Evolutionary conservation across 2,113 vertebrate species (phyloP).

Genomic region (Actinemys pallida): DNA sequence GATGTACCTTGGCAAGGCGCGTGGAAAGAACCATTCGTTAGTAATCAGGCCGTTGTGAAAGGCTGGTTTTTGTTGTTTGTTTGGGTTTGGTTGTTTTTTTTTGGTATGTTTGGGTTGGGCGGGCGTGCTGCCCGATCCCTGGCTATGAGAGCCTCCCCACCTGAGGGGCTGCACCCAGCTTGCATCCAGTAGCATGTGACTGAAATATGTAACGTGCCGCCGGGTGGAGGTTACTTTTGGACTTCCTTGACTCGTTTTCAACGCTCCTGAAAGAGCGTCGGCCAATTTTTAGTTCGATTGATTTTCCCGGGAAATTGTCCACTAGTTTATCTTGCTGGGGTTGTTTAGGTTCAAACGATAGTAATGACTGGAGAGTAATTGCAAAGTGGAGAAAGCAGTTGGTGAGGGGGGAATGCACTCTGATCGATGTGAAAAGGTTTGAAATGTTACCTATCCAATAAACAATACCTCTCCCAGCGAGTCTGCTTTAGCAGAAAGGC

Average conservation of each 20-base stretch:
- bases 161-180: not conserved
- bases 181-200: fast-evolving
- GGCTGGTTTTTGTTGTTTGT: not conserved
- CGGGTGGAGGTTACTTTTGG: not conserved
- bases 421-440: not conserved
- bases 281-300: not conserved
- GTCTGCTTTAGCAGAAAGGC: not conserved
- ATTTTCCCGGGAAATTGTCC: not conserved
- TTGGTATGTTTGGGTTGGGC: not conserved
- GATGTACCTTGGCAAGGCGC: constrained; percentile 28
- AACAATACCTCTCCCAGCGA: not conserved
- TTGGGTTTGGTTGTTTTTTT: not conserved
- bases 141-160: not conserved
- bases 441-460: not conserved
- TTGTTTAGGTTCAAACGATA: too few species aligned
- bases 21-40: constrained; percentile 54
- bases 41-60: not conserved
- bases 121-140: too few species aligned
- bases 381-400: not conserved
- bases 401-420: not conserved
- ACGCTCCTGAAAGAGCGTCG: not conserved
- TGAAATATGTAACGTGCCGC: not conserved
- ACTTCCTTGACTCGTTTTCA: not conserved
- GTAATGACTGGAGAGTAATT: not conserved
- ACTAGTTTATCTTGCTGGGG: not conserved